phyloP scores from a whole-genome alignment of 2,113 vertebrate species.

The Triplophysa siluroides region DNA sequence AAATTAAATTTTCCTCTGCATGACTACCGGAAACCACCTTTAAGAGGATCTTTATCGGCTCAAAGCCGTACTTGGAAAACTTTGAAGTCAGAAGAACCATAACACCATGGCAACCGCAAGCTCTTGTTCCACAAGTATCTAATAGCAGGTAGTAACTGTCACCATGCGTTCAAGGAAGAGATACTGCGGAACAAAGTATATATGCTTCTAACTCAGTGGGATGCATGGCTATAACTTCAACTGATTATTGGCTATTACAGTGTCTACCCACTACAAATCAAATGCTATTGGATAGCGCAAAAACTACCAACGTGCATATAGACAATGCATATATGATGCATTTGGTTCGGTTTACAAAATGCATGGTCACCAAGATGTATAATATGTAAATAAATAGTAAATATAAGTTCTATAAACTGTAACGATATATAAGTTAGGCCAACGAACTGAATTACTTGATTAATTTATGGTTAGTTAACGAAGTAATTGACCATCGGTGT shows the following conservation, averaged over 20 bases:
- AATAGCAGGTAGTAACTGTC: slow-evolving; percentile 40
- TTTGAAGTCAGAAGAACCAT: slow-evolving; percentile 62
- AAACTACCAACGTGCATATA: slow-evolving; percentile 44
- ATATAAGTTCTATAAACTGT: too few relatives aligned
- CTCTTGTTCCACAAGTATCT: slow-evolving; percentile 43
- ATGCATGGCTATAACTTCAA: neutral
- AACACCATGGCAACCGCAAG: slow-evolving; percentile 54
- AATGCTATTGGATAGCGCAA: slow-evolving; percentile 11
- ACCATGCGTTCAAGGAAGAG: slow-evolving; percentile 1
- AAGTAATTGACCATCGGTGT: too few relatives aligned
- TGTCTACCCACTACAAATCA: neutral
- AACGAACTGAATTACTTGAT: too few relatives aligned
- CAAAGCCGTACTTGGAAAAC: slow-evolving; percentile 53
- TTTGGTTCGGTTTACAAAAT: too few relatives aligned
- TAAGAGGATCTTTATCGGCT: slow-evolving; percentile 47
- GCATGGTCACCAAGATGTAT: too few relatives aligned
- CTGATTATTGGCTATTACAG: neutral
- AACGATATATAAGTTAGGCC: slow-evolving; percentile 51
- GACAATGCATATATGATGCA: slow-evolving; percentile 64
- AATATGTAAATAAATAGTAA: too few relatives aligned
- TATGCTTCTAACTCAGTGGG: slow-evolving; percentile 7
- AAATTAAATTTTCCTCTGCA: slow-evolving; percentile 24
- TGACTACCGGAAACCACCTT: slow-evolving; percentile 50
- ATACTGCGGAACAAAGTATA: neutral
- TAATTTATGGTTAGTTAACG: too few relatives aligned